Evolutionary conservation across 2,888 invertebrate species (phyloP).

Genomic region (Incurvaria masculella): DNA sequence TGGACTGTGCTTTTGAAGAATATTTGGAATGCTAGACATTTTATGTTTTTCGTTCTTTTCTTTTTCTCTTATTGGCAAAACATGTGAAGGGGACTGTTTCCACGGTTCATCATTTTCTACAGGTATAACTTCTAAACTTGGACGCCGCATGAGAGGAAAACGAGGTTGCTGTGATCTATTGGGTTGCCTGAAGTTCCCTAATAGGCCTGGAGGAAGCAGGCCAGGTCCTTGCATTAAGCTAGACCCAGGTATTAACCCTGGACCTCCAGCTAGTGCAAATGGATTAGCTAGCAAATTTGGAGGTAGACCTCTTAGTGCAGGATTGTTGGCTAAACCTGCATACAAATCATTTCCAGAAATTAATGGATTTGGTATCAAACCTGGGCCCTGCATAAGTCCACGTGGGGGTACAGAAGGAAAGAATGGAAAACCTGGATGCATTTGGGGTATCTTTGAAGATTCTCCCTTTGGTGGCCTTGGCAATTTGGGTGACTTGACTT

Average conservation of each 20-base stretch:
- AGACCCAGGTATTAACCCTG: constrained; percentile 61
- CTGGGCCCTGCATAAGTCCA: constrained; percentile 55
- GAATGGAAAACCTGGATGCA: constrained; percentile 46
- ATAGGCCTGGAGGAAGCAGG: constrained; percentile 47
- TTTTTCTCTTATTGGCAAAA: constrained; percentile 31
- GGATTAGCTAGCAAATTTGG: constrained; percentile 49
- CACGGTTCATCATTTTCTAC: constrained; percentile 50
- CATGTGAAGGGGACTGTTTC: constrained; percentile 33
- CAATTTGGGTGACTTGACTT: constrained; percentile 34
- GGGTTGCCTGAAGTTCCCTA: constrained; percentile 55
- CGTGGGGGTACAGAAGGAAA: constrained; percentile 48
- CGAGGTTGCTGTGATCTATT: constrained; percentile 57
- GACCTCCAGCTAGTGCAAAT: constrained; percentile 53
- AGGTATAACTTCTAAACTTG: constrained; percentile 54
- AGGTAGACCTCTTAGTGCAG: constrained; percentile 40
- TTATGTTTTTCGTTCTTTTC: constrained; percentile 49
- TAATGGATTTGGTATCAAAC: constrained; percentile 43
- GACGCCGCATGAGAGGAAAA: constrained; percentile 58
- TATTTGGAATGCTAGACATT: constrained; percentile 48
- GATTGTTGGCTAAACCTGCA: constrained; percentile 43
- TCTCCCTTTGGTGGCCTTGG: constrained; percentile 35
- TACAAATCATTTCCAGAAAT: constrained; percentile 47
- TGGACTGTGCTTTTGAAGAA: constrained; percentile 43
- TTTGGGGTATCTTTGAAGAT: constrained; percentile 31
- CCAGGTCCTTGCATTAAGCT: constrained; percentile 36